Conservation (phyloP, 2,797 vertebrate species). For the Etheostoma perlongum region DNA sequence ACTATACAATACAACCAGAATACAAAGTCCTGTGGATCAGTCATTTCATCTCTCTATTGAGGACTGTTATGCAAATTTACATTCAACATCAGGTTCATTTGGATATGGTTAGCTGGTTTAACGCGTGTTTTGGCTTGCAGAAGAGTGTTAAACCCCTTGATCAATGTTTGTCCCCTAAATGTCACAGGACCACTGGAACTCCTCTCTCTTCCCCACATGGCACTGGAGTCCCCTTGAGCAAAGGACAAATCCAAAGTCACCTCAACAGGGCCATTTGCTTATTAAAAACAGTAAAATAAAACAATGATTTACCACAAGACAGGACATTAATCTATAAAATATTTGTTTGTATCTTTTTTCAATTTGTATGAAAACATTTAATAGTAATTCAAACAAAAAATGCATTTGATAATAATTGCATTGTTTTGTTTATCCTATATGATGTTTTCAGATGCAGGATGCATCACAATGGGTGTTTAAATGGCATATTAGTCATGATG, state of each 20-base stretch:
- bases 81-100: constrained; percentile 36
- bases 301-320: constrained; percentile 5
- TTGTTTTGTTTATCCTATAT: neutral
- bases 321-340: constrained; percentile 1
- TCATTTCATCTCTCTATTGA: constrained; percentile 23
- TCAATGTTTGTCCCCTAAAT: constrained; percentile 75
- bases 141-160: constrained; percentile 65
- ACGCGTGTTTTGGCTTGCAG: constrained; percentile 64
- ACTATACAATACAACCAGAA: constrained; percentile 7
- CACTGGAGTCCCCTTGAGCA: constrained; percentile 75
- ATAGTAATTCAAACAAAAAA: constrained; percentile 1
- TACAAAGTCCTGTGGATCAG: constrained; percentile 10
- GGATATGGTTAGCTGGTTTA: constrained; percentile 36
- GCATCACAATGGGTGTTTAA: constrained; percentile 44
- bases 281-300: constrained; percentile 40
- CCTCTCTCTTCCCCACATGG: constrained; percentile 47
- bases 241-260: constrained; percentile 48
- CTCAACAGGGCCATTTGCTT: constrained; percentile 34
- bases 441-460: constrained; percentile 17
- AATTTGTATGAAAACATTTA: neutral
- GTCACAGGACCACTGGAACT: constrained; percentile 60
- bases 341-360: neutral
- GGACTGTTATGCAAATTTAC: constrained; percentile 27
- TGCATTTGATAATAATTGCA: neutral
- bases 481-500: constrained; percentile 53